phyloP scores from a whole-genome alignment of 2,797 vertebrate species.

The Lateolabrax maculatus region DNA sequence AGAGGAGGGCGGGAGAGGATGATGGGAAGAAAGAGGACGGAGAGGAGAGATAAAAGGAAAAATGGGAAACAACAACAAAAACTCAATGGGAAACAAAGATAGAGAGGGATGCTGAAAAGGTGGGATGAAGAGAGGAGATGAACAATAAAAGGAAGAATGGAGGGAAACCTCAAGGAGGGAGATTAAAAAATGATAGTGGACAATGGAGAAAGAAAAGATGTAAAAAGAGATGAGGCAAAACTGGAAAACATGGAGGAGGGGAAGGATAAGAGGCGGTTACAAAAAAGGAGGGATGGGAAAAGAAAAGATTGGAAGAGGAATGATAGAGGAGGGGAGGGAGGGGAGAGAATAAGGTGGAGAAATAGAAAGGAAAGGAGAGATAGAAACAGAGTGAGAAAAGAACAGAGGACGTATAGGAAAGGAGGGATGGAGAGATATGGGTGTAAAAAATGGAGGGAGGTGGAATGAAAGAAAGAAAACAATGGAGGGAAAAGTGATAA shows the following conservation, averaged over 20 bases:
- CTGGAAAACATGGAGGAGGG: neutral
- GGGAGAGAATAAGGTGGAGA: neutral
- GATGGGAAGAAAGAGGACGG: neutral
- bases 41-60: neutral
- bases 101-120: neutral
- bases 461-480: neutral
- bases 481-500: neutral
- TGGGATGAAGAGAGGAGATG: no score
- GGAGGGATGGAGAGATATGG: neutral
- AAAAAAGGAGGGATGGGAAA: neutral
- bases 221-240: neutral
- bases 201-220: neutral
- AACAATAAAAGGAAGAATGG: neutral
- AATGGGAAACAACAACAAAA: no score
- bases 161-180: no score
- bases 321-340: neutral
- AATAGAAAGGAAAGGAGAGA: neutral
- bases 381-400: neutral
- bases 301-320: no score
- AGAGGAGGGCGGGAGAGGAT: no score
- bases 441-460: neutral
- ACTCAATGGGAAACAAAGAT: neutral
- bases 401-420: accelerated
- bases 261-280: neutral
- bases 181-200: neutral